Conservation (phyloP, 1,140 invertebrate species). For the Tetramorium simillimum region DNA sequence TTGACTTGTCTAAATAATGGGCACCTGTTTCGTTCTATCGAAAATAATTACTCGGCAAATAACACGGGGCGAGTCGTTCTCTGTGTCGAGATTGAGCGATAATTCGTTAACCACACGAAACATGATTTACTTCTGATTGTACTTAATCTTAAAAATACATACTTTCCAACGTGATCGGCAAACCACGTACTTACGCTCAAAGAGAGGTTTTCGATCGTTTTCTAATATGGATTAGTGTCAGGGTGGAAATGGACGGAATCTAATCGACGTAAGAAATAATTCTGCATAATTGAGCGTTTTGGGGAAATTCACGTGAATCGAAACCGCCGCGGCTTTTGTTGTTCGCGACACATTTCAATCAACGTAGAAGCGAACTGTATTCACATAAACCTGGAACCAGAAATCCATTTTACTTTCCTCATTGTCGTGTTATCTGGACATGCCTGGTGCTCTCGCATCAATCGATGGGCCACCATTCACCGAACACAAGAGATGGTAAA, state of each 20-base stretch:
- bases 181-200: neutral
- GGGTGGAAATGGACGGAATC: neutral
- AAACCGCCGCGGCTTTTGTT: neutral
- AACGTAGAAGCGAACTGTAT: conserved; percentile 15
- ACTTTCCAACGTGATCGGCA: neutral
- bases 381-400: conserved; percentile 13
- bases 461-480: conserved; percentile 25
- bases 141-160: conserved; percentile 20
- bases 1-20: conserved; percentile 74
- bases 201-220: neutral
- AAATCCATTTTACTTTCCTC: conserved; percentile 33
- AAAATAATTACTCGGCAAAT: conserved; percentile 76
- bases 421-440: conserved; percentile 20
- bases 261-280: neutral
- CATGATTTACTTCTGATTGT: conserved; percentile 9
- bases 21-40: conserved; percentile 62
- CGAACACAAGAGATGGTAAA: conserved; percentile 33
- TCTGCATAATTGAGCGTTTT: neutral
- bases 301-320: neutral
- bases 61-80: neutral
- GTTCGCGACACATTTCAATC: neutral
- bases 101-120: conserved; percentile 58
- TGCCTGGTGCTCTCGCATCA: conserved; percentile 19
- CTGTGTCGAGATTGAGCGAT: conserved; percentile 65
- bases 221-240: neutral